Percentiles rank a stretch among this genome's conserved stretches.
Conservation (phyloP, 2,797 vertebrate species). For the Tokudaia muenninki region DNA sequence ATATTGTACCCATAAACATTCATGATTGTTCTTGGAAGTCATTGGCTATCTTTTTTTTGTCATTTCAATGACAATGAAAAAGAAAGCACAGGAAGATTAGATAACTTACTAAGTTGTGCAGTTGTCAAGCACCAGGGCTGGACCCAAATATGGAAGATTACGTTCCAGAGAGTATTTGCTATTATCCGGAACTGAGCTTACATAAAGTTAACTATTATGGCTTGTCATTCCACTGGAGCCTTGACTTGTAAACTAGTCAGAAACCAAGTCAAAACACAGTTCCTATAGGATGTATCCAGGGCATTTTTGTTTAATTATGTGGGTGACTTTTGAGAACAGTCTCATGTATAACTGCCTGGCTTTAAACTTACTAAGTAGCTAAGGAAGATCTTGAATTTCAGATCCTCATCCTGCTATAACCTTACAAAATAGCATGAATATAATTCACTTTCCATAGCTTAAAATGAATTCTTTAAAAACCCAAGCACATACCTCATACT, state of each 20-base stretch:
- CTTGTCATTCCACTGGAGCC: not conserved
- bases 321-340: not conserved
- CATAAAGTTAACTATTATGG: not conserved
- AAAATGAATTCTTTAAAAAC: not conserved
- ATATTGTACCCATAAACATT: not conserved
- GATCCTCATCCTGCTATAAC: not conserved
- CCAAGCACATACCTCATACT: not conserved
- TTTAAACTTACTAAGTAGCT: not conserved
- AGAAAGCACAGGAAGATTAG: not conserved
- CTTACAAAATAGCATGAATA: not conserved
- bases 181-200: not conserved
- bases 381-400: not conserved
- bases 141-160: not conserved
- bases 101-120: not conserved
- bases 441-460: not conserved
- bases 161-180: not conserved
- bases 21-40: accelerated
- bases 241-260: not conserved
- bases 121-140: not conserved
- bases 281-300: not conserved
- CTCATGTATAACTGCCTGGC: not conserved
- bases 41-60: not conserved
- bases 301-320: not conserved
- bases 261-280: not conserved
- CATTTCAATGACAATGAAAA: not conserved